These are phyloP conservation scores for Hypena proboscidalis DNA, from an alignment of 2,888 invertebrate genomes.

Conservation along the genomic window DNA sequence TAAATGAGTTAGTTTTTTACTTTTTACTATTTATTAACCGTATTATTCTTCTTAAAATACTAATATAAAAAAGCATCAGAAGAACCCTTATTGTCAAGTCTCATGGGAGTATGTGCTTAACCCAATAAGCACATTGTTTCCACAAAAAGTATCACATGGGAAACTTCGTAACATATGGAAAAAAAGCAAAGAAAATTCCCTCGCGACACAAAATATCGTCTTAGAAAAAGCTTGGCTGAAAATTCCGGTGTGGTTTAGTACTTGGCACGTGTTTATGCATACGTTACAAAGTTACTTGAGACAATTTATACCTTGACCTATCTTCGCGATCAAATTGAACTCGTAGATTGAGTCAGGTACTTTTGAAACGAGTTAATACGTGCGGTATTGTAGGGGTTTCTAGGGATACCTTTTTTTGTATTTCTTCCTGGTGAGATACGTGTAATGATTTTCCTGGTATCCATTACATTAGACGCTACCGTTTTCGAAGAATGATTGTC, in stretches of 20 bases:
- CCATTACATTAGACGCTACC: neutral
- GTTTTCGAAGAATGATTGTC: no score
- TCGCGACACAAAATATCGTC: neutral
- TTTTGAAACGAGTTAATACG: constrained; percentile 18
- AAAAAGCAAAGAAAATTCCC: no score
- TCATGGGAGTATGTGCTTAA: no score
- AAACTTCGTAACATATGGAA: no score
- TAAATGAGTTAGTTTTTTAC: no score
- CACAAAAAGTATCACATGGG: no score
- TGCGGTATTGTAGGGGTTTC: constrained; percentile 20
- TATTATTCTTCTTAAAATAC: no score
- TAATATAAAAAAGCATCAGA: no score
- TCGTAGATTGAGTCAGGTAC: constrained; percentile 26
- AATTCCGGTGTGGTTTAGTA: neutral
- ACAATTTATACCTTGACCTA: constrained; percentile 22
- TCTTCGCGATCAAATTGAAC: constrained; percentile 26
- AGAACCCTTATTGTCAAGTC: no score
- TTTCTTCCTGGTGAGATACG: constrained; percentile 31
- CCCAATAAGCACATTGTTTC: no score
- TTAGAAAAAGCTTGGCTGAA: neutral
- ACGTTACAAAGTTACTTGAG: neutral
- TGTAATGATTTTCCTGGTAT: constrained; percentile 31
- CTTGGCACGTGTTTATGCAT: constrained; percentile 9
- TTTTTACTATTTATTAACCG: no score
- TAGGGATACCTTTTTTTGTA: constrained; percentile 21